Evolutionary conservation across 2,113 vertebrate species (phyloP), one percentile per base, ranked within the genome.

Genomic region (Semnornis frantzii): DNA sequence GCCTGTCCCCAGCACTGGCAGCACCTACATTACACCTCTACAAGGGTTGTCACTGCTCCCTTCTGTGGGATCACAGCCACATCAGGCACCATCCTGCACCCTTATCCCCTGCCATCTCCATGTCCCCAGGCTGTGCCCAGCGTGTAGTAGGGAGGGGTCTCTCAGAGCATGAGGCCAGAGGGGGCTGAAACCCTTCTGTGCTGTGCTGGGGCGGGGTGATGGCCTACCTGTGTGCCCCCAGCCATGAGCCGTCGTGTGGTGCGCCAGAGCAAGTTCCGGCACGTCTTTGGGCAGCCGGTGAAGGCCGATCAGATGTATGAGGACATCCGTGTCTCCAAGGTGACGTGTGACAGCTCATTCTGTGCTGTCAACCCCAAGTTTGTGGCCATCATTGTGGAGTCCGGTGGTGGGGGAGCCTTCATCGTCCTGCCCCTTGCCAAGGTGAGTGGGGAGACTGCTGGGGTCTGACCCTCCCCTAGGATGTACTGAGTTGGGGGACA

Each of bases 261-360:
- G 95, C 99, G 99, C 92, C 99, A 99, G 98, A 99, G 99, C 96
- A 99, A 99, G 96, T 99, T 99, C 97, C 98, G 99, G 71, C 99
- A 99, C 44, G 99, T 99, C 92, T 99, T 99, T 10, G 99, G 99
- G 44, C 99, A 99, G 97, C 95, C 98, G 2, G 98, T 98, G 87
- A 99, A 99, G 94, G 98, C 99, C 0, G 99, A 99, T 94, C 99
- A 99, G 97, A 97, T 97, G 93, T 99, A 99, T 1, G 99, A 99
- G 96, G 99, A 99, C 97, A 99, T 99, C 90, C 98, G 99, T 0
- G 99, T 99, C 58, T 99, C 99, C 97, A 99, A 99, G 97, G 98
- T 99, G 97, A 99, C 99, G 0, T 99, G 99, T 98, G 99, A 99
- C 98, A 99, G 99, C 95, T 99, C 99, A 75, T 99, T 99, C 98